Conservation (phyloP, 1,140 invertebrate species). For the Drosophila quadrilineata region DNA sequence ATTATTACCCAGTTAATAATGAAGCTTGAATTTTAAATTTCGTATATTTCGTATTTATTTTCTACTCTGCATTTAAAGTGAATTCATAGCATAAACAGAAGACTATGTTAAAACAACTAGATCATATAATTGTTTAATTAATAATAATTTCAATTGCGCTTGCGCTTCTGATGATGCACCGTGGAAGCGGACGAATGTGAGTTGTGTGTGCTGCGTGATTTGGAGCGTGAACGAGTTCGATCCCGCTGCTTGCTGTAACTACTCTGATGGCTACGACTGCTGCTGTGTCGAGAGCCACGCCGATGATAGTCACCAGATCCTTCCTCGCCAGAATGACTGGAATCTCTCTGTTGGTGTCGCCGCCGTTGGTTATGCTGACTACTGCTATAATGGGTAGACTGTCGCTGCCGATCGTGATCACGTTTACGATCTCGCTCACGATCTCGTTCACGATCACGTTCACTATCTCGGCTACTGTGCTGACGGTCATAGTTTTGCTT, state of each 20-base stretch:
- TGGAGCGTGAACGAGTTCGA: conserved; percentile 56
- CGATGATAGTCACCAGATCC: conserved; percentile 25
- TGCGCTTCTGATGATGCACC: conserved; percentile 45
- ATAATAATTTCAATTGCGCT: conserved; percentile 51
- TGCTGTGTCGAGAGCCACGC: conserved; percentile 39
- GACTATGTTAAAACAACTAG: conserved; percentile 18
- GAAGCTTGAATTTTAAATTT: not conserved
- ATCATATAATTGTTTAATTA: no score
- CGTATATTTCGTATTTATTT: conserved; percentile 21
- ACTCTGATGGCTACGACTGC: conserved; percentile 43
- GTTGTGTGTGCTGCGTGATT: conserved; percentile 58
- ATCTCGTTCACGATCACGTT: not conserved
- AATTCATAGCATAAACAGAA: conserved; percentile 32
- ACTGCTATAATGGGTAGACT: conserved; percentile 3
- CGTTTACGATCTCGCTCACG: conserved; percentile 24
- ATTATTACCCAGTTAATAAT: no score
- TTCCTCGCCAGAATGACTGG: conserved; percentile 53
- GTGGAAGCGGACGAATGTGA: conserved; percentile 60
- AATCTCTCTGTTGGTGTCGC: conserved; percentile 22
- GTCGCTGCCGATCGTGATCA: conserved; percentile 31
- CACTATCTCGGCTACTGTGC: not conserved
- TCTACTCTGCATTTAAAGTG: conserved; percentile 20
- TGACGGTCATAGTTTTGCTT: not conserved
- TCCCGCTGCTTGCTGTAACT: conserved; percentile 32
- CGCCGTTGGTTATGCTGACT: conserved; percentile 7